Evolutionary conservation across 2,888 invertebrate genomes (phyloP), one percentile per base, ranked within the genome.

Genomic region (Drosophila dives): DNA sequence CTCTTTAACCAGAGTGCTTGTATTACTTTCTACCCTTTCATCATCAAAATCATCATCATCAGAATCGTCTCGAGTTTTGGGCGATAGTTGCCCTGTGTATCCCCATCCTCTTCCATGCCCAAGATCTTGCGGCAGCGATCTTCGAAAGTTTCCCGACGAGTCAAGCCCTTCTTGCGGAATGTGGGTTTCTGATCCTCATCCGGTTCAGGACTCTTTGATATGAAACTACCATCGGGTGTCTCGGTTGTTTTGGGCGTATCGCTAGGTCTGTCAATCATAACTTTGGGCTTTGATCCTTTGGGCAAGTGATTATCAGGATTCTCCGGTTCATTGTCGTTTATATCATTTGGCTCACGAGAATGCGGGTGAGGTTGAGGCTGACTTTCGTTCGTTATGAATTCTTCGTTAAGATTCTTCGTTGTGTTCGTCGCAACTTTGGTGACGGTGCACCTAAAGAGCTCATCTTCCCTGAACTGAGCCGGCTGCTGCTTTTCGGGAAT

Each of bases 61-160:
- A 1, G 45, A 40, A 34, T 73, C 64, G 34, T 64, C 54, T 32
- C 62, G 29, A 1, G 83, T 69, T 6, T 68, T 77, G 2, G 75
- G 71, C 10, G 65, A 42, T 77, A 92, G 20, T 59, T 84, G 1
- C 92, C 91, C 51, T 89, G 91, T 4, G 92, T 91, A 59, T 91
- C 91, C 7, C 91, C 91, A 71, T 92, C 90, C 48, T 83, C 85
- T 65, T 92, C 91, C 93, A 96, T 95, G 4, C 96, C 96, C 45
- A 96, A 93, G 81, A 96, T 96, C 86, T 95, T 95, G 42, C 95
- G 94, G 78, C 96, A 96, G 38, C 96, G 94, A 91, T 96, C 96
- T 91, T 96, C 96, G 75, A 96, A 96, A 2, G 96, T 96, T 92
- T 96, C 96, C 42, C 95, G 94, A 81, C 96, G 94, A 75, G 94